phyloP scores from a whole-genome alignment of 2,888 invertebrate genomes.

The Pammene aurita region DNA sequence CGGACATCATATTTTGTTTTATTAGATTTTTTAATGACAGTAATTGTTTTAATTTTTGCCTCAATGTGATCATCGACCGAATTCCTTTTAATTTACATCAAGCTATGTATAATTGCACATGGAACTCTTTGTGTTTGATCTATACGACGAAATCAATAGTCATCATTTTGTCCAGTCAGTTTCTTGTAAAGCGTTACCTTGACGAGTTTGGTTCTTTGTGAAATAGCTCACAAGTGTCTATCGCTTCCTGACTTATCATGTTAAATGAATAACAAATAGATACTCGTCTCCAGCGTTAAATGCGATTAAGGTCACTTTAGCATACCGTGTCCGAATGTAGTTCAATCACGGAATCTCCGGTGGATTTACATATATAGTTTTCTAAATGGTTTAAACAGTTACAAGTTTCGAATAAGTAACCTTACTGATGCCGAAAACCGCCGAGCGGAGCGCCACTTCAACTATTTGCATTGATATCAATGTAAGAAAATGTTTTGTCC shows the following conservation, averaged over 20 bases:
- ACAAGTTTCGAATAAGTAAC: conserved; percentile 15
- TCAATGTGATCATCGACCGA: conserved; percentile 22
- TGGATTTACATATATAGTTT: conserved; percentile 29
- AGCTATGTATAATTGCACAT: conserved; percentile 6
- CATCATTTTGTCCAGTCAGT: conserved; percentile 19
- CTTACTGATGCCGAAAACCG: conserved; percentile 20
- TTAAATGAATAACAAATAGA: conserved; percentile 69
- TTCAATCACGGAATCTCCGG: conserved; percentile 24
- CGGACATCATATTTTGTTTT: conserved; percentile 20
- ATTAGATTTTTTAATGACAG: conserved; percentile 21
- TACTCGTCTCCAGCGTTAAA: conserved; percentile 62
- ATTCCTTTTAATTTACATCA: conserved; percentile 9
- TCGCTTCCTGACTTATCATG: conserved; percentile 72
- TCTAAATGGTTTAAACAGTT: conserved; percentile 27
- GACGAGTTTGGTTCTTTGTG: conserved; percentile 60
- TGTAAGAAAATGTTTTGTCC: conserved; percentile 44
- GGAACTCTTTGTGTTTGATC: conserved; percentile 10
- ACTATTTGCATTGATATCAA: conserved; percentile 37
- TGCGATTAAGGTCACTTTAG: conserved; percentile 63
- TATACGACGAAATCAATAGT: conserved; percentile 25
- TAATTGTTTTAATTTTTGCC: conserved; percentile 27
- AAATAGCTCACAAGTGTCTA: conserved; percentile 54
- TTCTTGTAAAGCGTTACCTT: conserved; percentile 65
- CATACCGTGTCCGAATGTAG: conserved; percentile 37
- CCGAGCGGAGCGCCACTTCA: conserved; percentile 3